phyloP scores from a whole-genome alignment of 2,113 vertebrate genomes.

The Barnardius zonarius region DNA sequence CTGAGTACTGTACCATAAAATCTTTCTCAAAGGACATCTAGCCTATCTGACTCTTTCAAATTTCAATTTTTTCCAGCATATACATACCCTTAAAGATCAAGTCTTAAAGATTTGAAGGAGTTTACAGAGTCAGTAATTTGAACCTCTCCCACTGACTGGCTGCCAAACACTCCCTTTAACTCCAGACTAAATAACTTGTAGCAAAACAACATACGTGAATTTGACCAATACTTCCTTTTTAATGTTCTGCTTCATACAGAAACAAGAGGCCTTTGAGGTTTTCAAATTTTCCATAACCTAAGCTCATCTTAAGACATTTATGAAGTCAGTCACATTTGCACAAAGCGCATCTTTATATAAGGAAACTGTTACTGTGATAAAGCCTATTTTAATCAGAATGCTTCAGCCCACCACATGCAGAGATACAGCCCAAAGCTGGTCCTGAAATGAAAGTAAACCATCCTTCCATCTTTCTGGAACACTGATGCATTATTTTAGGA shows the following conservation, averaged over 20 bases:
- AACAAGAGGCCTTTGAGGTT: background rate
- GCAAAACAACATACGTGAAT: background rate
- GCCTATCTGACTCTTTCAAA: background rate
- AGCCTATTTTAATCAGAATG: background rate
- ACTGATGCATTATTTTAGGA: background rate
- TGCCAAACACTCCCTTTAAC: background rate
- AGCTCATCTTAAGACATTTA: background rate
- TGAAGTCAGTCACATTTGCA: background rate
- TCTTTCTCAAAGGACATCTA: background rate
- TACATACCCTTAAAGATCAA: background rate
- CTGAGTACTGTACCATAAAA: background rate
- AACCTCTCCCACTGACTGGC: background rate
- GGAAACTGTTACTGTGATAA: background rate
- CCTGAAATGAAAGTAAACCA: background rate
- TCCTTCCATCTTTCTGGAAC: background rate
- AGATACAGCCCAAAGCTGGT: background rate
- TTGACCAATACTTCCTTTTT: background rate
- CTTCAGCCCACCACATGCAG: background rate
- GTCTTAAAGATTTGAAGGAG: background rate
- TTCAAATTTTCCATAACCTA: background rate
- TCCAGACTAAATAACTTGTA: background rate
- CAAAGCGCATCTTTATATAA: background rate
- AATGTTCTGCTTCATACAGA: background rate
- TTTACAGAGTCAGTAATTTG: background rate
- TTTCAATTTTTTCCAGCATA: background rate